Percentiles rank a stretch among this genome's conserved stretches.
phyloP scores from a whole-genome alignment of 2,797 vertebrate species.

The Leptatherina wallacei region DNA sequence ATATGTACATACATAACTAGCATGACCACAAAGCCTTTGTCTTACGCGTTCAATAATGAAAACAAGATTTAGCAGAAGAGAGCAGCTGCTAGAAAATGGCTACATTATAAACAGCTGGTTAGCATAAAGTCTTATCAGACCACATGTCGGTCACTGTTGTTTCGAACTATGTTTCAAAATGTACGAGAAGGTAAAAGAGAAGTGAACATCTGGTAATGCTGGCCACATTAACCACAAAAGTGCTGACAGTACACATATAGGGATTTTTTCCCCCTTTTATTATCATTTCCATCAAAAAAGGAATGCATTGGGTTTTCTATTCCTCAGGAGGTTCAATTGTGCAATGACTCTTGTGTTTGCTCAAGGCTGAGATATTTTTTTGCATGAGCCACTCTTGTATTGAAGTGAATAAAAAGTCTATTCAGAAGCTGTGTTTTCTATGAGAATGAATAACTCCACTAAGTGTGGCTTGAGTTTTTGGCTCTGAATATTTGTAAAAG shows the following conservation, averaged over 20 bases:
- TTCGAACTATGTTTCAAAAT: too few species aligned
- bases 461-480: background rate
- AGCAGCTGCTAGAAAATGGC: too few species aligned
- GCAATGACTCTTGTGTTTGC: background rate
- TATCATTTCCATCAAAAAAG: background rate
- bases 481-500: background rate
- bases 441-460: background rate
- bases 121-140: too few species aligned
- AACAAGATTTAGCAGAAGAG: too few species aligned
- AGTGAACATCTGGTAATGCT: too few species aligned
- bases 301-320: background rate
- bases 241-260: background rate
- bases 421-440: background rate
- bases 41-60: too few species aligned
- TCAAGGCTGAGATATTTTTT: background rate
- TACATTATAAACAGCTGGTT: too few species aligned
- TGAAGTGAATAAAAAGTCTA: background rate
- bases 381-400: background rate
- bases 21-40: too few species aligned
- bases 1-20: too few species aligned
- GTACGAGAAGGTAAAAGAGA: too few species aligned
- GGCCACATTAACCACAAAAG: too few species aligned
- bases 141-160: too few species aligned
- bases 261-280: background rate
- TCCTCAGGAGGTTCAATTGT: background rate